Percentiles rank a stretch among this genome's conserved stretches.
phyloP scores from a whole-genome alignment of 1,140 invertebrate genomes.

The Drosophila athabasca region DNA sequence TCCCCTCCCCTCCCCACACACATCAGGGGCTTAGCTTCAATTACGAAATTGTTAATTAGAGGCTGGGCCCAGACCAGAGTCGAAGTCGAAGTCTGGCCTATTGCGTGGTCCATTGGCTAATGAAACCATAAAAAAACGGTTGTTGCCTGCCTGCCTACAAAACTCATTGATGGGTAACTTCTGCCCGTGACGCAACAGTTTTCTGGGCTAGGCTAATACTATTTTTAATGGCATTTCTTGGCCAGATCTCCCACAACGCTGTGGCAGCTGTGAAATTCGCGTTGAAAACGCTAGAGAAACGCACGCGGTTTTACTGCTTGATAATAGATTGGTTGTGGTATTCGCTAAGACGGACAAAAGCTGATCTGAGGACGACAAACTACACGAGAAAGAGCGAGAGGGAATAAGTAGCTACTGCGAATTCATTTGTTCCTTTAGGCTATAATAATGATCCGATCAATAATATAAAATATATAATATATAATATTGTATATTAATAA shows the following conservation, averaged over 20 bases:
- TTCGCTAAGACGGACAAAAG: slow-evolving; percentile 39
- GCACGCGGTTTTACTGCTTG: slow-evolving; percentile 11
- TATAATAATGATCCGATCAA: too few species aligned
- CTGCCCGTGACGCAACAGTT: slow-evolving; percentile 19
- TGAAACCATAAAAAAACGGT: slow-evolving; percentile 49
- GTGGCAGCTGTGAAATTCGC: background rate
- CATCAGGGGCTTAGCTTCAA: slow-evolving; percentile 58
- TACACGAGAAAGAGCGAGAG: too few species aligned
- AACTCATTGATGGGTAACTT: slow-evolving; percentile 19
- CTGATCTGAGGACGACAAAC: background rate
- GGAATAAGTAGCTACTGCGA: too few species aligned
- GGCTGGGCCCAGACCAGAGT: slow-evolving; percentile 26
- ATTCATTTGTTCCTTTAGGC: too few species aligned
- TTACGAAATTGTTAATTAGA: slow-evolving; percentile 75
- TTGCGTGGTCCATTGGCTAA: slow-evolving; percentile 62
- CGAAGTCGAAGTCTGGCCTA: slow-evolving; percentile 9
- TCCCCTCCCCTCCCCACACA: slow-evolving; percentile 8
- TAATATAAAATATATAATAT: too few species aligned
- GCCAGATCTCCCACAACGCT: background rate
- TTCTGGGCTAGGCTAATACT: background rate
- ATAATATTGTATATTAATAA: too few species aligned
- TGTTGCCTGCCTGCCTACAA: background rate
- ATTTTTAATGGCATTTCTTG: background rate
- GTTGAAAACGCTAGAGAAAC: slow-evolving; percentile 25
- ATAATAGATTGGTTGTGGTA: slow-evolving; percentile 36